A percentile compares a stretch with the other conserved stretches of the same genome.
Evolutionary conservation across 2,113 vertebrate species (phyloP).

Genomic region (Oxygymnocypris stewartii): DNA sequence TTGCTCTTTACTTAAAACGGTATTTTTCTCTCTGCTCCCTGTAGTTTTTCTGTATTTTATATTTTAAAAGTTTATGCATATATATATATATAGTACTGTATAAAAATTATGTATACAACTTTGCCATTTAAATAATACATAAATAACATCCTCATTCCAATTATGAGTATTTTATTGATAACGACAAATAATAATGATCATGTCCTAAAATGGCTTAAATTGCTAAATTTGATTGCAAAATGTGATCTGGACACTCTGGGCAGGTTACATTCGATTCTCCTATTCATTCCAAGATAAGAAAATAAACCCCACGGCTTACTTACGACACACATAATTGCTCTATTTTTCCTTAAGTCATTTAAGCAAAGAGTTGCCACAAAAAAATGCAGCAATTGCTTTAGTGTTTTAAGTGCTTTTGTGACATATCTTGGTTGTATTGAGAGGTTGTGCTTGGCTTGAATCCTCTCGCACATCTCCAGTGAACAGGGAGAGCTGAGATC

Average conservation of each 20-base stretch:
- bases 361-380: background rate
- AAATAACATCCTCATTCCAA: background rate
- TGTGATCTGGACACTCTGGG: background rate
- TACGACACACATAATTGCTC: background rate
- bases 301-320: background rate
- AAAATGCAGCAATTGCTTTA: background rate
- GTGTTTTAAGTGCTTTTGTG: background rate
- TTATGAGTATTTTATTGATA: background rate
- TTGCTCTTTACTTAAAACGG: too few relatives aligned
- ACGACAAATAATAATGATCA: background rate
- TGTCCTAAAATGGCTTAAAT: background rate
- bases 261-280: background rate
- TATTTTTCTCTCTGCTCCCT: too few relatives aligned
- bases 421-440: background rate
- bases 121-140: background rate
- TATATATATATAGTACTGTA: too few relatives aligned
- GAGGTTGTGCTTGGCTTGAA: background rate
- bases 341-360: background rate
- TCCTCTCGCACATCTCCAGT: background rate
- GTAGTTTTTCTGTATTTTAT: too few relatives aligned
- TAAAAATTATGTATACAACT: background rate
- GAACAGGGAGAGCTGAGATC: background rate
- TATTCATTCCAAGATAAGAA: background rate
- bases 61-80: too few relatives aligned
- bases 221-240: background rate